Evolutionary conservation across 1,140 invertebrate genomes (phyloP), one percentile per base, ranked within the genome.

Genomic region (Xylocopa sonorina): DNA sequence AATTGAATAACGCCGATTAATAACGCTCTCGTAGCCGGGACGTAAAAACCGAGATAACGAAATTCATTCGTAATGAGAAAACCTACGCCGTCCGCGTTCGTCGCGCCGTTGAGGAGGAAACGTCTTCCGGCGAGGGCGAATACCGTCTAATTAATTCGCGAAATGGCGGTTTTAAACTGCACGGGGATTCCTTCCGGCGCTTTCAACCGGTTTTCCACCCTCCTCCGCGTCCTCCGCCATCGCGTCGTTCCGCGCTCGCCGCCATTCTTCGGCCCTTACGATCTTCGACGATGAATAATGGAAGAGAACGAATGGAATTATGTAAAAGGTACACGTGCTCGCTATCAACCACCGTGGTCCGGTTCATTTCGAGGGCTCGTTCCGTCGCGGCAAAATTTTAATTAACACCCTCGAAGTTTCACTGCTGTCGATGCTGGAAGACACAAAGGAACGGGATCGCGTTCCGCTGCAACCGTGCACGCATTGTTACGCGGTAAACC

Each of bases 71-170:
- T 57, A 67, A 66, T 21, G 71, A 75, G 74, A 55, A 51, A 75
- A 51, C 64, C 34, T 41, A 3, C 60, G n/a, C 29, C 53, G 32
- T 51, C n/a, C 46, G 46, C 60, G 3, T 34, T 48, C 46, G n/a
- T 53, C 29, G n/a, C 18, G 24, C 7, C 53, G 6, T 10, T 21
- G 6, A 5, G 43, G 48, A 64, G 72, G 53, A 63, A 71, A 48
- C 29, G 27, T 57, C 12, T 14, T 41, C 18, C 46, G 10, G 3
- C 7, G 57, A 48, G 34, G 3, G 29, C 7, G 43, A 38, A 53
- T 83, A 41, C 29, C 43, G 53, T 64, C 62, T 84, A 84, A 83
- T 84, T 80, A 83, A 84, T 83, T 82, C 60, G 55, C 48, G 29
- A 80, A 84, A 80, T 84, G 51, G 64, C 57, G 29, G 55, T 83